Evolutionary conservation across 1,140 invertebrate species (phyloP).

Genomic region (Cydia splendana): DNA sequence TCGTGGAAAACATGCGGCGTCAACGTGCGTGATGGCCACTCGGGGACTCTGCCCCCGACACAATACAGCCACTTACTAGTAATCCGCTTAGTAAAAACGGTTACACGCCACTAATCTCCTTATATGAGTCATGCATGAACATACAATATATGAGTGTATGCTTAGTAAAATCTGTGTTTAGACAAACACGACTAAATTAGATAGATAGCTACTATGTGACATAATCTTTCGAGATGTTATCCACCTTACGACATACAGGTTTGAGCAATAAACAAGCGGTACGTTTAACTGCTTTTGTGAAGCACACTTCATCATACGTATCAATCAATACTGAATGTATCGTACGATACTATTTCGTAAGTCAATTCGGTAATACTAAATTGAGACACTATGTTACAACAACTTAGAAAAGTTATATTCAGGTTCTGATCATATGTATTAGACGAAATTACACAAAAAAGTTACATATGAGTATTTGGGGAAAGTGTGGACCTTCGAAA

Average conservation of each 20-base stretch:
- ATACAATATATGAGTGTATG: slow-evolving; percentile 18
- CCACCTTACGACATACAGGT: slow-evolving; percentile 13
- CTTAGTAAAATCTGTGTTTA: slow-evolving; percentile 10
- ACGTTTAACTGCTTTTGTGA: slow-evolving; percentile 14
- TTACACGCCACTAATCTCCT: slow-evolving; percentile 19
- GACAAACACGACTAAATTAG: background rate
- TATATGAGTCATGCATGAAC: background rate
- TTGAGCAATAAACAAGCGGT: slow-evolving; percentile 21
- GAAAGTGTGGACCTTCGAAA: background rate
- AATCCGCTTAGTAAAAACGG: slow-evolving; percentile 20
- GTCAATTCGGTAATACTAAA: background rate
- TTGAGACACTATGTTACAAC: slow-evolving; percentile 10
- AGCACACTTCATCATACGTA: slow-evolving; percentile 6
- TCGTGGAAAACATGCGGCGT: slow-evolving; percentile 25
- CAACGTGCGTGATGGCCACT: slow-evolving; percentile 22
- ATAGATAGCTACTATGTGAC: background rate
- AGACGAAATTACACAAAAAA: background rate
- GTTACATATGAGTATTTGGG: background rate
- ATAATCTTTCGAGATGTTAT: background rate
- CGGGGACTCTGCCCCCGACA: slow-evolving; percentile 29
- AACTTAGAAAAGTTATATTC: background rate
- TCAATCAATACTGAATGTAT: slow-evolving; percentile 4
- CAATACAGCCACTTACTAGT: slow-evolving; percentile 21
- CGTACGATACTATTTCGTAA: slow-evolving; percentile 23
- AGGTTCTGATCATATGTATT: background rate